phyloP scores from a whole-genome alignment of 2,888 invertebrate species.

The Buathra laborator region DNA sequence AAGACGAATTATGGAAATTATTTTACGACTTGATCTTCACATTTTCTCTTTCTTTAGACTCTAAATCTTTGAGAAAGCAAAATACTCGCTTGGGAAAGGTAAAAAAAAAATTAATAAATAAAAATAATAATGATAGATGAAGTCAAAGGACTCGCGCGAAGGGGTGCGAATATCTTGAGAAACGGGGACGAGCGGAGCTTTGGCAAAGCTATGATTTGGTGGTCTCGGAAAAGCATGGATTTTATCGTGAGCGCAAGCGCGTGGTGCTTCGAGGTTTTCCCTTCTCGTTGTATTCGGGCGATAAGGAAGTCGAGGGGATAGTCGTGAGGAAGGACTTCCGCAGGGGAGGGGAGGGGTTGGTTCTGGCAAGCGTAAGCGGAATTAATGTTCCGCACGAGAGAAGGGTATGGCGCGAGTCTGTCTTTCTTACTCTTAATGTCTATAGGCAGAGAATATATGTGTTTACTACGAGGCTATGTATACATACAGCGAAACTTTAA shows the following conservation, averaged over 20 bases:
- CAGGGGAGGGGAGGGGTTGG: constrained; percentile 10
- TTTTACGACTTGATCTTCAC: neutral
- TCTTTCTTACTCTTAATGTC: constrained; percentile 41
- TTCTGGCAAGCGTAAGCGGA: constrained; percentile 55
- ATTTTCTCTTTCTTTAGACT: neutral
- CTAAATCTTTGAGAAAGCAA: neutral
- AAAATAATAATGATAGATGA: neutral
- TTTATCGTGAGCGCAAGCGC: constrained; percentile 29
- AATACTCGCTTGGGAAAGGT: neutral
- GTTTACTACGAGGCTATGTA: neutral
- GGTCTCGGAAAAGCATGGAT: constrained; percentile 41
- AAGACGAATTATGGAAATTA: no score
- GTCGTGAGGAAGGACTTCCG: constrained; percentile 15
- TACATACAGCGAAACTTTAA: constrained; percentile 10
- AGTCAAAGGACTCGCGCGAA: neutral
- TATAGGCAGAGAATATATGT: constrained; percentile 4
- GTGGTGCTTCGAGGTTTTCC: constrained; percentile 12
- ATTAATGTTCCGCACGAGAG: constrained; percentile 50
- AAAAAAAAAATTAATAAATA: neutral
- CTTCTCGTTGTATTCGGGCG: constrained; percentile 39
- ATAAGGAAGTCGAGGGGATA: constrained; percentile 48
- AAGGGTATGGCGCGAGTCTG: constrained; percentile 27
- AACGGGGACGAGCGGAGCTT: neutral
- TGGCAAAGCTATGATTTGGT: constrained; percentile 38
- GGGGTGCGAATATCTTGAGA: neutral